These are phyloP conservation scores for Uloborus diversus DNA, from an alignment of 1,140 invertebrate species.

Conservation along the genomic window DNA sequence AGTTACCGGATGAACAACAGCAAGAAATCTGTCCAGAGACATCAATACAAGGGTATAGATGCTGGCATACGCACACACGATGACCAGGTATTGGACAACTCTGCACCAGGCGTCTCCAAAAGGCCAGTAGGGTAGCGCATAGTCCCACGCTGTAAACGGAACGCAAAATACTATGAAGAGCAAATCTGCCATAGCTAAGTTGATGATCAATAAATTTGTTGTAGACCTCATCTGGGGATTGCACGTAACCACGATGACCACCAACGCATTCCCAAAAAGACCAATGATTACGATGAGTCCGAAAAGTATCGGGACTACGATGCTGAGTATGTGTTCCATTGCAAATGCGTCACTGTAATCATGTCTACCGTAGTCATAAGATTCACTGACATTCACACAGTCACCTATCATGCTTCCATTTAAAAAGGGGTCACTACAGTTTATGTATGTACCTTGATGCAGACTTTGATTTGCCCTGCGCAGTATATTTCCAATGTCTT, in stretches of 20 bases:
- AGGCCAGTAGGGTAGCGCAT: slow-evolving; percentile 86
- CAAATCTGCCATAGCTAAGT: slow-evolving; percentile 87
- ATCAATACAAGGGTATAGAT: slow-evolving; percentile 95
- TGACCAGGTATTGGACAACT: slow-evolving; percentile 82
- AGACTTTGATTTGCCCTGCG: not conserved
- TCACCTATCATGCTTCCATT: not conserved
- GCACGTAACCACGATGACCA: slow-evolving; percentile 74
- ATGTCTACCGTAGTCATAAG: not conserved
- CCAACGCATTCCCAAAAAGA: slow-evolving; percentile 87
- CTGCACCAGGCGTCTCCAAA: slow-evolving; percentile 92
- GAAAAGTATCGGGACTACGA: slow-evolving; percentile 85
- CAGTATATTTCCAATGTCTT: not conserved
- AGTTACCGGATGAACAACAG: slow-evolving; percentile 91
- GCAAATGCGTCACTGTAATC: slow-evolving; percentile 65
- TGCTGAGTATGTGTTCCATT: slow-evolving; percentile 15
- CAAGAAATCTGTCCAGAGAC: slow-evolving; percentile 93
- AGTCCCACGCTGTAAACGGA: slow-evolving; percentile 91
- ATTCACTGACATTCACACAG: not conserved
- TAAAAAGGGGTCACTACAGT: slow-evolving; percentile 61
- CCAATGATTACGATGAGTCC: slow-evolving; percentile 87
- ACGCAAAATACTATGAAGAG: slow-evolving; percentile 96
- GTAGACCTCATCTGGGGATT: slow-evolving; percentile 93
- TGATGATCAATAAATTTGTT: slow-evolving; percentile 91
- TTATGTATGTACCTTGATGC: slow-evolving; percentile 79
- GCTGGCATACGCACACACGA: slow-evolving; percentile 90